Conservation (phyloP, 2,888 invertebrate genomes). For the Anthoptus insignis region DNA sequence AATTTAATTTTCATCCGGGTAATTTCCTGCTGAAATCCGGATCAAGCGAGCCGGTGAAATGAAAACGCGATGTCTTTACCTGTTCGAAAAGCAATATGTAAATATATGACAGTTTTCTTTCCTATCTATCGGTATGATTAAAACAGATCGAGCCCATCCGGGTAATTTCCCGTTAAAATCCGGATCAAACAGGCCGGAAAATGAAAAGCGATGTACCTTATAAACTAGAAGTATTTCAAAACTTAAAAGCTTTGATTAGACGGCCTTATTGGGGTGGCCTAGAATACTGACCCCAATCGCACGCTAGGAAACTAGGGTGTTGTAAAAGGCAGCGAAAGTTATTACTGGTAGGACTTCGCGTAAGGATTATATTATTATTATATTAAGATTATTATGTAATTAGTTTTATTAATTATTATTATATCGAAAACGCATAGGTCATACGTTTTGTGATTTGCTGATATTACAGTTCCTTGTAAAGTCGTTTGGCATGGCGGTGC, state of each 20-base stretch:
- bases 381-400: no score
- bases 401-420: no score
- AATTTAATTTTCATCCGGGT: slow-evolving; percentile 19
- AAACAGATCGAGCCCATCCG: slow-evolving; percentile 12
- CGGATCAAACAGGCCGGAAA: slow-evolving; percentile 29
- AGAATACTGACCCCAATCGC: no score
- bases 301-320: no score
- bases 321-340: no score
- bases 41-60: slow-evolving; percentile 33
- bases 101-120: slow-evolving; percentile 1
- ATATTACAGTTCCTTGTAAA: no score
- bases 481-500: no score
- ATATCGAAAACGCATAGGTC: no score
- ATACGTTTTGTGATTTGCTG: no score
- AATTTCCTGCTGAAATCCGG: slow-evolving; percentile 18
- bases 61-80: background rate
- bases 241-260: background rate
- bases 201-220: slow-evolving; percentile 2
- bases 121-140: slow-evolving; percentile 11
- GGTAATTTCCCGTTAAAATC: slow-evolving; percentile 20
- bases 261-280: no score
- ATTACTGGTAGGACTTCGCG: no score
- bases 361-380: no score
- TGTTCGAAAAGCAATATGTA: background rate
- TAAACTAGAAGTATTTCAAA: background rate